Conservation (phyloP, 2,113 vertebrate species). For the Hiodon alosoides region DNA sequence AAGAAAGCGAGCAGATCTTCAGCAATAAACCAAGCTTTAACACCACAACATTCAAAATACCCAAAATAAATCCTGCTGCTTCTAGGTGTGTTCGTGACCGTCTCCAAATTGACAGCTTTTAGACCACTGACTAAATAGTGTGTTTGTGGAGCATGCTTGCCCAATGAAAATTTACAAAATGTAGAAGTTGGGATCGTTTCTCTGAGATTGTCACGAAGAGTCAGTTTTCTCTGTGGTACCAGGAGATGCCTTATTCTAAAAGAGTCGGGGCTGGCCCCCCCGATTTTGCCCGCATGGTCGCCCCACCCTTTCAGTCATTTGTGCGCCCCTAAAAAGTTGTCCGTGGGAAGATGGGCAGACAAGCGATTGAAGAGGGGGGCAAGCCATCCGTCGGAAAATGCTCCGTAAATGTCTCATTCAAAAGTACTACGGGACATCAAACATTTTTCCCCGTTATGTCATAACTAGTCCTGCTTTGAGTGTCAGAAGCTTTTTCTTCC, state of each 20-base stretch:
- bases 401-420: background rate
- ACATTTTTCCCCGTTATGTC: background rate
- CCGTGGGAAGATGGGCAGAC: too few species aligned
- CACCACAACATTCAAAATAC: background rate
- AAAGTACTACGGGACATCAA: conserved; percentile 1
- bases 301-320: too few species aligned
- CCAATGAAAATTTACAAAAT: background rate
- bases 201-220: too few species aligned
- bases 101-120: too few species aligned
- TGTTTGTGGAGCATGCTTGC: background rate
- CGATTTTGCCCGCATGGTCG: too few species aligned
- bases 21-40: background rate
- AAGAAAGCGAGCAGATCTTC: background rate
- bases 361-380: too few species aligned
- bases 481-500: background rate
- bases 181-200: too few species aligned
- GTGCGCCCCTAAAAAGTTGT: too few species aligned
- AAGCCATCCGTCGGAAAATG: background rate
- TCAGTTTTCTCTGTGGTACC: too few species aligned
- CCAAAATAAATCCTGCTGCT: background rate
- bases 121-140: background rate
- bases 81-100: background rate
- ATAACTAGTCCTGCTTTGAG: background rate
- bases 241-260: too few species aligned
- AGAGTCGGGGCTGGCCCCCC: too few species aligned